These are phyloP conservation scores for human (Homo sapiens) DNA, from an alignment of 2,113 vertebrate species.

Conservation along the genomic window DNA sequence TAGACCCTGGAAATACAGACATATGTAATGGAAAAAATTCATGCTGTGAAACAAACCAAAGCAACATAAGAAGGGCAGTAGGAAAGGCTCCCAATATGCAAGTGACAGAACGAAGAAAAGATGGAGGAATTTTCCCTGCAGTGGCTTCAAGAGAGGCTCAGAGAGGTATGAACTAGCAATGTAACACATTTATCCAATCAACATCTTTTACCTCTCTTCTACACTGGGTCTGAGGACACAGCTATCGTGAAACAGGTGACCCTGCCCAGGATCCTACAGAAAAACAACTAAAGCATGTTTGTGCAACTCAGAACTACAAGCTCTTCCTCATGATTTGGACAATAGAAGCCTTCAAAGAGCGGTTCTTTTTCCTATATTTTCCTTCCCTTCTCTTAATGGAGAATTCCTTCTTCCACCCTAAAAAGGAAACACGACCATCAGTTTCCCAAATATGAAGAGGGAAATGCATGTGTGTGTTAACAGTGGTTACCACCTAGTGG, in stretches of 20 bases:
- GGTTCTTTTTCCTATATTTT: not conserved
- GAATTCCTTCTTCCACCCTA: not conserved
- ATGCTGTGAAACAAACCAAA: not conserved
- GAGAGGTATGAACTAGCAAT: not conserved
- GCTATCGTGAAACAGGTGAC: not conserved
- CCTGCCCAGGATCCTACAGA: too few species aligned
- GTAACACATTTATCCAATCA: not conserved
- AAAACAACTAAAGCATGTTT: not conserved
- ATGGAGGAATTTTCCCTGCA: not conserved
- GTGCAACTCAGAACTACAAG: not conserved
- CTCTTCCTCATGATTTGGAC: too few species aligned
- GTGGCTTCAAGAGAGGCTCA: not conserved
- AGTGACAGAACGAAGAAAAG: not conserved
- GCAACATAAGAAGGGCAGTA: too few species aligned
- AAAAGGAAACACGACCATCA: too few species aligned
- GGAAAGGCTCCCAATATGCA: not conserved
- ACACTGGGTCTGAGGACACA: not conserved
- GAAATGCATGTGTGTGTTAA: fast-evolving
- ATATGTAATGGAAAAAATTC: not conserved
- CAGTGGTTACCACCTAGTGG: not conserved
- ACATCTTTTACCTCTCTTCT: not conserved
- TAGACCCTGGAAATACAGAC: not conserved
- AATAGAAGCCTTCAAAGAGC: fast-evolving
- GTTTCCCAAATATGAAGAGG: fast-evolving
- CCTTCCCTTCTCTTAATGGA: not conserved